Base-by-base conservation (phyloP, 2,797 vertebrate species). In the Chaetophractus vellerosus region DNA sequence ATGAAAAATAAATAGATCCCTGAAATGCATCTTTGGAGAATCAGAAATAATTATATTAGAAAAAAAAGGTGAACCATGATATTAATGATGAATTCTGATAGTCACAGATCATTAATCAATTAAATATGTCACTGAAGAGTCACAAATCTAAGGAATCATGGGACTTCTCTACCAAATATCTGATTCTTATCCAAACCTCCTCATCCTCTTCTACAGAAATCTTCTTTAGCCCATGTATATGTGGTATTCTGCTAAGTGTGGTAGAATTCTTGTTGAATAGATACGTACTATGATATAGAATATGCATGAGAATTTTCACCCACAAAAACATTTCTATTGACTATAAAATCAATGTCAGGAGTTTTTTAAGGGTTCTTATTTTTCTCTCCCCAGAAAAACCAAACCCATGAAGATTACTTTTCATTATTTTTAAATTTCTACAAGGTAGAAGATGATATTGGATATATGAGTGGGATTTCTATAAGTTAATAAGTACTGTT, bases 401-500 rank as follows among this genome's bases (percentile, higher is more conserved):
- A 88, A 84, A 84, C 1, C 38, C 3, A 45, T 71, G 45, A 74
- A 14, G n/a, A 83, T 55, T 86, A 24, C 79, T 68, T 38, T 38
- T 89, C 80, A 75, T 68, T 75, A 79, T 83, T 9, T 80, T 24
- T 88, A 87, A 95, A 79, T 90, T 86, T 91, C 48, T 57, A 59
- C 1, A 50, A 3, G 10, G 10, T 86, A 69, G 64, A 78, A 66
- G 15, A 93, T 23, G 61, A 0, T 63, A 63, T 52, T 81, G 66
- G 26, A 78, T 72, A 78, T 23, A 28, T 52, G 2, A 66, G 66
- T 69, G 57, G 4, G 14, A 68, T 84, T 92, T 57, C 8, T 82
- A 5, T 72, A 45, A 45, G 45, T 10, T 45, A 74, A 48, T 68
- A 76, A 72, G 9, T 76, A 1, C 7, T 64, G 75, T 87, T 59